phyloP scores from a whole-genome alignment of 1,140 invertebrate species.

The Pseudomyrmex pallidus region DNA sequence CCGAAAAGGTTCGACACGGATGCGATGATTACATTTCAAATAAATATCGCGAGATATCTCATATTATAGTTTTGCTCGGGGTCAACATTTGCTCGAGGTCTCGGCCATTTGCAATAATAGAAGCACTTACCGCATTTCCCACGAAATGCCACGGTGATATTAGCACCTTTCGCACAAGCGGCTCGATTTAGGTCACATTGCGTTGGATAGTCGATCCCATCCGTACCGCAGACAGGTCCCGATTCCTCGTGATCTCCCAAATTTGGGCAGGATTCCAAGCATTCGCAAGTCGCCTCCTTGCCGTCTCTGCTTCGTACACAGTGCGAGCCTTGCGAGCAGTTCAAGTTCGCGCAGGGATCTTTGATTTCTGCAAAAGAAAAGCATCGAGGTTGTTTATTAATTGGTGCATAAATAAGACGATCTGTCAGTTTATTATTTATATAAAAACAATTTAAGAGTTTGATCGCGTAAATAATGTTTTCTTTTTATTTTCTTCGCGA shows the following conservation, averaged over 20 bases:
- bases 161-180: constrained; percentile 90
- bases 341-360: constrained; percentile 91
- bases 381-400: not conserved
- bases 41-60: not conserved
- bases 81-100: not conserved
- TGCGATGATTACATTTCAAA: not conserved
- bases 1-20: no score
- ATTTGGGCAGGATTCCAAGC: constrained; percentile 90
- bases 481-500: not conserved
- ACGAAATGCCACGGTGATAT: constrained; percentile 94
- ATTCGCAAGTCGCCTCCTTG: constrained; percentile 90
- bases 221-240: constrained; percentile 90
- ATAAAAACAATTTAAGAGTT: no score
- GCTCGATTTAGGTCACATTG: constrained; percentile 92
- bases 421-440: no score
- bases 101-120: not conserved
- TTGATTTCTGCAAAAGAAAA: constrained; percentile 88
- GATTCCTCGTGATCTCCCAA: constrained; percentile 93
- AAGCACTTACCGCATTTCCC: constrained; percentile 94
- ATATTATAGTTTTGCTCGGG: not conserved
- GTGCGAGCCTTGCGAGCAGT: constrained; percentile 90
- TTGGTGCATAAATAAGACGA: no score
- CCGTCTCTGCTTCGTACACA: constrained; percentile 92
- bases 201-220: constrained; percentile 91
- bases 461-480: no score